Percentiles rank a stretch among this genome's conserved stretches.
Evolutionary conservation across 1,140 invertebrate species (phyloP).

Genomic region (Oncopodura yosiiana): DNA sequence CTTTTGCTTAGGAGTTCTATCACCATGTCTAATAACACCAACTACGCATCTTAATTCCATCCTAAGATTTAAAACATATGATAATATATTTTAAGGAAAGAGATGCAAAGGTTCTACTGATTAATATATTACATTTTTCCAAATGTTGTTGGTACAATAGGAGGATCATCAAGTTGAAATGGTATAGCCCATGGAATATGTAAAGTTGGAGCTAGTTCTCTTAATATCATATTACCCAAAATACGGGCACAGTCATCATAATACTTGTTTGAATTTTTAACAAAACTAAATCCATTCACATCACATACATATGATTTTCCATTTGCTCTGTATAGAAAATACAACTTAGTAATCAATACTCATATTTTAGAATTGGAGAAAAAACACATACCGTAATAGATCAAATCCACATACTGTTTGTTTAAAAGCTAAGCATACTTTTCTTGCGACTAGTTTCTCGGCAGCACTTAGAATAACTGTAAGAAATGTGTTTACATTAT

Average conservation of each 20-base stretch:
- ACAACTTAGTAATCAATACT: neutral
- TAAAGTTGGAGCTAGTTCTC: slow-evolving; percentile 83
- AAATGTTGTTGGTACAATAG: slow-evolving; percentile 96
- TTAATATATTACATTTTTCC: slow-evolving; percentile 77
- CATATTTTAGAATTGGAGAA: slow-evolving; percentile 8
- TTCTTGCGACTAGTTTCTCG: slow-evolving; percentile 97
- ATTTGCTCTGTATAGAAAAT: slow-evolving; percentile 66
- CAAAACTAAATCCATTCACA: slow-evolving; percentile 99
- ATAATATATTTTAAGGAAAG: neutral
- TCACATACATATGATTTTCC: slow-evolving; percentile 98
- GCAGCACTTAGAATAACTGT: slow-evolving; percentile 87
- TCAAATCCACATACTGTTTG: slow-evolving; percentile 99
- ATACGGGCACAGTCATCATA: slow-evolving; percentile 99
- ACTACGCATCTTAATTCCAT: slow-evolving; percentile 98
- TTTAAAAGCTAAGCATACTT: slow-evolving; percentile 95
- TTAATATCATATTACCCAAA: slow-evolving; percentile 83
- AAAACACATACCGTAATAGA: slow-evolving; percentile 60
- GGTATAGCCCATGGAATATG: slow-evolving; percentile 95
- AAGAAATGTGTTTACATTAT: too few relatives aligned
- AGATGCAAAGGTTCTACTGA: neutral
- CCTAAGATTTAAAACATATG: slow-evolving; percentile 40
- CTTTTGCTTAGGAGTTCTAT: slow-evolving; percentile 98
- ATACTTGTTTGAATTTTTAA: slow-evolving; percentile 99
- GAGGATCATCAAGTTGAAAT: slow-evolving; percentile 94
- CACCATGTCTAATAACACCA: slow-evolving; percentile 96